These are phyloP conservation scores for Trachemys scripta DNA, from an alignment of 2,113 vertebrate genomes.

Conservation along the genomic window DNA sequence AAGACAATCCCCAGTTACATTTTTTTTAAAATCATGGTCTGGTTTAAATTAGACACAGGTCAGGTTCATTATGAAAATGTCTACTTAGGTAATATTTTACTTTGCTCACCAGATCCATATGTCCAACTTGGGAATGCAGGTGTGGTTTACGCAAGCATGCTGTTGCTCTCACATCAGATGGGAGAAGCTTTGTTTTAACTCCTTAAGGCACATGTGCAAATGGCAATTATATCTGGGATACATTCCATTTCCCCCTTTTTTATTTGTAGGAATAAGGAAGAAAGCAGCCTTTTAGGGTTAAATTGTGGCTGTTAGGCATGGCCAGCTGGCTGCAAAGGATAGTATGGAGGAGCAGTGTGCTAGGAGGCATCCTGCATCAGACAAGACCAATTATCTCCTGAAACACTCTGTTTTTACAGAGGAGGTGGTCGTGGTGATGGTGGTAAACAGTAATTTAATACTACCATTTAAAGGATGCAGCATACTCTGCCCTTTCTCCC, in stretches of 20 bases:
- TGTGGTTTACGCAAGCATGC: background rate
- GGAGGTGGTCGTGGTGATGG: background rate
- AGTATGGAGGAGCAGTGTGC: background rate
- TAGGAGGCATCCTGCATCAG: background rate
- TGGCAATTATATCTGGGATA: background rate
- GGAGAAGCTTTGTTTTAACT: background rate
- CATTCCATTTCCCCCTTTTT: background rate
- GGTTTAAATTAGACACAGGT: background rate
- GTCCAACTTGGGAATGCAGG: background rate
- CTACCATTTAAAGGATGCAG: background rate
- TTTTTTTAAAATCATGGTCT: background rate
- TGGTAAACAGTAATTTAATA: background rate
- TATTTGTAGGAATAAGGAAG: background rate
- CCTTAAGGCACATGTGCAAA: background rate
- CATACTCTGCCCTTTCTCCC: background rate
- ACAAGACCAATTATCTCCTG: background rate
- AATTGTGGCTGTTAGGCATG: background rate
- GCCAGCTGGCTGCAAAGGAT: background rate
- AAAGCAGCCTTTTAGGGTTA: background rate
- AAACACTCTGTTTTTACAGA: background rate
- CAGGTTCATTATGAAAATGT: background rate
- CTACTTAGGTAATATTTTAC: background rate
- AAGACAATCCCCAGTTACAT: background rate
- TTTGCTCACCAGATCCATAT: background rate
- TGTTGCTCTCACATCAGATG: rapidly evolving